phyloP scores from a whole-genome alignment of 2,888 invertebrate species.

The Drosophila mettleri region DNA sequence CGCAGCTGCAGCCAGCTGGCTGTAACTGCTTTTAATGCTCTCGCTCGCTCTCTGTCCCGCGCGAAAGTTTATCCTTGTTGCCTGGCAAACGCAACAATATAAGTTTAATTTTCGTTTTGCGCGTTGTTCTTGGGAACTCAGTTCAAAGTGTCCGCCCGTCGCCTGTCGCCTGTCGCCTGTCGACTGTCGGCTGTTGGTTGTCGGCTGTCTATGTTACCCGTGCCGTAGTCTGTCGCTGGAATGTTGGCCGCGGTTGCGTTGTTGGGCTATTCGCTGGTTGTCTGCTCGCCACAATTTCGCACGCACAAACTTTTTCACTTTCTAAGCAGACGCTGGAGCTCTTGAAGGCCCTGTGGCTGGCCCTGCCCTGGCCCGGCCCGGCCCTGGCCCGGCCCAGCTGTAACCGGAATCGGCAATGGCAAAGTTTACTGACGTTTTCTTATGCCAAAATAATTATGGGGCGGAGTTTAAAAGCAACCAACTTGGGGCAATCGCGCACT shows the following conservation, averaged over 20 bases:
- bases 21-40: conserved; percentile 74
- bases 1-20: conserved; percentile 49
- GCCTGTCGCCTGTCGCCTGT: conserved; percentile 7
- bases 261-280: conserved; percentile 56
- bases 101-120: conserved; percentile 75
- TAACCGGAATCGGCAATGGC: conserved; percentile 51
- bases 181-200: not conserved
- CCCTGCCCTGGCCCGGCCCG: conserved; percentile 40
- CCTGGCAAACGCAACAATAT: conserved; percentile 70
- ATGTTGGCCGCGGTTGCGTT: conserved; percentile 50
- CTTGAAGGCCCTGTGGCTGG: conserved; percentile 30
- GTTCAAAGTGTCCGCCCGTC: conserved; percentile 56
- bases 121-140: conserved; percentile 45
- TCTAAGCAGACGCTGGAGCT: conserved; percentile 49
- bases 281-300: conserved; percentile 71
- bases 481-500: conserved; percentile 44
- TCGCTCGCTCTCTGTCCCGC: conserved; percentile 24
- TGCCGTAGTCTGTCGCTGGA: conserved; percentile 13
- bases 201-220: conserved; percentile 9
- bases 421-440: conserved; percentile 75
- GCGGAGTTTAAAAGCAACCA: conserved; percentile 21
- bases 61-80: conserved; percentile 69
- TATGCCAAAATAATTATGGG: conserved; percentile 72
- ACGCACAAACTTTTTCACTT: conserved; percentile 75
- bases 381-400: conserved; percentile 55